A percentile compares a stretch with the other conserved stretches of the same genome.
Conservation (phyloP, 2,113 vertebrate species). For the Camelus dromedarius region DNA sequence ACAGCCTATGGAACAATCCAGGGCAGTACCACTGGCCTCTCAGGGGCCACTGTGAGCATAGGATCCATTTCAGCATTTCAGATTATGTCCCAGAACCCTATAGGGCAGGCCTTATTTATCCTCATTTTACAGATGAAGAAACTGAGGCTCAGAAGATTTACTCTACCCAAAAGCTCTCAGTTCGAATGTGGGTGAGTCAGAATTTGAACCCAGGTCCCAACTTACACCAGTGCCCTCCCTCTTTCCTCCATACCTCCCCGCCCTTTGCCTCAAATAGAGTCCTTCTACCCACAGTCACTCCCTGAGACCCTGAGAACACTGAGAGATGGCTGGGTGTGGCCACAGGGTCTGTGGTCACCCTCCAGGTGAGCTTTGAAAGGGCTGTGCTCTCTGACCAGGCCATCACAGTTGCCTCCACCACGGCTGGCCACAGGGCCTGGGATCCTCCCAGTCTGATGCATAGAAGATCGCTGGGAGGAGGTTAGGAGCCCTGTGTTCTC, state of each 20-base stretch:
- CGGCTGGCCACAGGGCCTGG: not conserved
- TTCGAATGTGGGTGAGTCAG: not conserved
- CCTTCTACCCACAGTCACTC: not conserved
- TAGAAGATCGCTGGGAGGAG: not conserved
- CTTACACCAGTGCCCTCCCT: not conserved
- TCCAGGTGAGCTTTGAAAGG: not conserved
- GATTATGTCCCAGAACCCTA: not conserved
- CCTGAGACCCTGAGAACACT: not conserved
- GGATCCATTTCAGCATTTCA: not conserved
- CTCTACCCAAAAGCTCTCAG: not conserved
- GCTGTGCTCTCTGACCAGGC: not conserved
- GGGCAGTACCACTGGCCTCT: accelerated
- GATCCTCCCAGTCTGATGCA: not conserved
- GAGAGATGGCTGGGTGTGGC: not conserved
- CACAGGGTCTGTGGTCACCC: not conserved
- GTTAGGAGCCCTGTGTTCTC: not conserved
- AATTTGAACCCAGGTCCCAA: not conserved
- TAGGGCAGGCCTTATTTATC: not conserved
- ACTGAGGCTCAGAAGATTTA: not conserved
- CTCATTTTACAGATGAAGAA: not conserved
- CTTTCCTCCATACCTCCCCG: not conserved
- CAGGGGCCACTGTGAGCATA: not conserved
- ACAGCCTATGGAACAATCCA: too few species aligned
- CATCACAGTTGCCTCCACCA: too few species aligned
- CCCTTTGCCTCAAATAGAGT: not conserved